Evolutionary conservation across 2,888 invertebrate genomes (phyloP).

Genomic region (Pyrochroa serraticornis): DNA sequence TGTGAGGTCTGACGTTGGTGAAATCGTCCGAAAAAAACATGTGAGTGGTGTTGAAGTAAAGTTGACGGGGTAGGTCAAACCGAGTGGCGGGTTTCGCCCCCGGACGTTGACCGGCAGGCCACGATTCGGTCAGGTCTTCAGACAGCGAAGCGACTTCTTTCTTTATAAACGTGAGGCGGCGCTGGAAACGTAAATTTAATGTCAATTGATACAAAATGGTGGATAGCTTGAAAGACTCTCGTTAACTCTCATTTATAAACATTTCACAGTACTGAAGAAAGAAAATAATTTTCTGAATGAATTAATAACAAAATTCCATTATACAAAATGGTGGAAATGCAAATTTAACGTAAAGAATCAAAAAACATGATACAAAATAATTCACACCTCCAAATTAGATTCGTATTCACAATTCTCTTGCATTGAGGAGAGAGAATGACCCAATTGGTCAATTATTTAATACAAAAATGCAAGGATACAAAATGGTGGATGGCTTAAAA

Average conservation of each 20-base stretch:
- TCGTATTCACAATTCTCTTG: too few species aligned
- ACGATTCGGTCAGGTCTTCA: constrained; percentile 55
- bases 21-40: constrained; percentile 83
- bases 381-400: too few species aligned
- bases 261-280: too few species aligned
- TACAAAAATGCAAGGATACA: too few species aligned
- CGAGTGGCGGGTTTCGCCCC: constrained; percentile 72
- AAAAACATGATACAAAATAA: too few species aligned
- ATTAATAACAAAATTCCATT: too few species aligned
- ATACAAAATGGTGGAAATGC: too few species aligned
- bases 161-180: constrained; percentile 44
- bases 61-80: constrained; percentile 86
- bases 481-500: too few species aligned
- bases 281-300: background rate
- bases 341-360: too few species aligned
- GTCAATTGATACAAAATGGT: background rate
- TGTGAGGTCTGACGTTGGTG: constrained; percentile 69
- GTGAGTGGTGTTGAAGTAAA: constrained; percentile 84
- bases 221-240: background rate
- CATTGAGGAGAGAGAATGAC: too few species aligned
- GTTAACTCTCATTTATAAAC: too few species aligned
- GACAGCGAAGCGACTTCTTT: constrained; percentile 44
- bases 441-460: too few species aligned
- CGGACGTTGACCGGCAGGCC: constrained; percentile 78
- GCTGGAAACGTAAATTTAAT: constrained; percentile 38